A percentile compares a stretch with the other conserved stretches of the same genome.
phyloP scores from a whole-genome alignment of 2,113 vertebrate species.

The Zosterops japonicus region DNA sequence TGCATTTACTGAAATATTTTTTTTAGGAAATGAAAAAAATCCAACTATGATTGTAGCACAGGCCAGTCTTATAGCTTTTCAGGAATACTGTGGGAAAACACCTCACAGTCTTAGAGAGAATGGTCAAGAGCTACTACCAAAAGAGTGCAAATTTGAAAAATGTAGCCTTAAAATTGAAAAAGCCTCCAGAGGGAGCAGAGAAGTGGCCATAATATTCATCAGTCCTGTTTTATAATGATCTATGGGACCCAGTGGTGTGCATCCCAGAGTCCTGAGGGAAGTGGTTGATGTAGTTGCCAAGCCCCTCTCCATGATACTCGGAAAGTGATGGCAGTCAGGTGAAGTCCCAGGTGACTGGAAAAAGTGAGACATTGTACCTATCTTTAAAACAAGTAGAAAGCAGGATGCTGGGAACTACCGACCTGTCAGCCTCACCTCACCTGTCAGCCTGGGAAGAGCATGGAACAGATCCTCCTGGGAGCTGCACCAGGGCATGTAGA shows the following conservation, averaged over 20 bases:
- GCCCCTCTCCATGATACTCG: not conserved
- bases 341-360: not conserved
- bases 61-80: not conserved
- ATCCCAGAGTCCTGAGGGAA: not conserved
- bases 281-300: not conserved
- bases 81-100: not conserved
- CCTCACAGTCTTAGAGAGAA: not conserved
- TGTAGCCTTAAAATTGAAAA: not conserved
- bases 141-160: not conserved
- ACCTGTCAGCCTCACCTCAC: not conserved
- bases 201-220: not conserved
- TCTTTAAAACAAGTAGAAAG: not conserved
- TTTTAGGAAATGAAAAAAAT: not conserved
- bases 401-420: accelerated
- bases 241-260: not conserved
- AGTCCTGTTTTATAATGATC: not conserved
- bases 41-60: not conserved
- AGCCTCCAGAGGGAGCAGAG: not conserved
- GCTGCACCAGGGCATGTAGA: not conserved
- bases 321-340: not conserved
- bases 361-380: not conserved
- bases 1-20: not conserved
- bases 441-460: not conserved
- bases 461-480: not conserved
- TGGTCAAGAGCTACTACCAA: not conserved